A percentile compares a stretch with the other conserved stretches of the same genome.
These are phyloP conservation scores for Cataglyphis albicans DNA, from an alignment of 2,888 invertebrate species.

Conservation along the genomic window DNA sequence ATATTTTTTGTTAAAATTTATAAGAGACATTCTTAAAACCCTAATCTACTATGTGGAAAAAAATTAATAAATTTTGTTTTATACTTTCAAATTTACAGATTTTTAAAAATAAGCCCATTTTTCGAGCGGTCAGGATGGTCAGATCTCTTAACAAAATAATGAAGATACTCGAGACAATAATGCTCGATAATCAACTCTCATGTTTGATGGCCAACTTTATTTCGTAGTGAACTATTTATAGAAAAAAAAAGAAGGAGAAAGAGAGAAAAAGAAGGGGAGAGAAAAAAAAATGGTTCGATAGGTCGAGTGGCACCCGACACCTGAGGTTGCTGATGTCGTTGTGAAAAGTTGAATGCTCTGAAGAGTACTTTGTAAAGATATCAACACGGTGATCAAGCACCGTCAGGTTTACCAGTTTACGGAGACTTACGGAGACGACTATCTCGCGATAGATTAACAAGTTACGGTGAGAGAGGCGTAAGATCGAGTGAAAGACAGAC, in stretches of 20 bases:
- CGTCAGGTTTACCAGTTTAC: conserved; percentile 39
- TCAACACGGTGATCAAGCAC: conserved; percentile 31
- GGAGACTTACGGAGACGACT: not conserved
- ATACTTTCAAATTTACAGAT: too few relatives aligned
- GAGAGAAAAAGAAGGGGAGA: not conserved
- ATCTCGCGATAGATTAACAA: conserved; percentile 33
- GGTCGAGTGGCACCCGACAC: conserved; percentile 60
- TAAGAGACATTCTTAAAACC: too few relatives aligned
- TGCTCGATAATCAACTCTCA: conserved; percentile 62
- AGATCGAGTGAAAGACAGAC: not conserved
- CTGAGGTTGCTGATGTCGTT: conserved; percentile 58
- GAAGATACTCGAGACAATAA: conserved; percentile 58
- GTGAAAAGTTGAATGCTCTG: conserved; percentile 61
- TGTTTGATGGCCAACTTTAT: conserved; percentile 67
- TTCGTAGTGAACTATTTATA: conserved; percentile 50
- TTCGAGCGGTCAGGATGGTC: too few relatives aligned
- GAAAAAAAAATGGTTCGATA: conserved; percentile 33
- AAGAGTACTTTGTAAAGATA: conserved; percentile 43
- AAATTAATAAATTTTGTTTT: too few relatives aligned
- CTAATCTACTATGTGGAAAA: too few relatives aligned
- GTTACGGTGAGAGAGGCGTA: not conserved
- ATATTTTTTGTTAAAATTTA: too few relatives aligned
- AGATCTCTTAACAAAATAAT: conserved; percentile 39
- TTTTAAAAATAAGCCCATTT: too few relatives aligned
- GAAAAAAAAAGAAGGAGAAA: not conserved